Evolutionary conservation across 37 sponge, comb jelly and placozoan species (phyloP), one percentile per base, ranked within the genome.

Genomic region (Ephydatia muelleri): DNA sequence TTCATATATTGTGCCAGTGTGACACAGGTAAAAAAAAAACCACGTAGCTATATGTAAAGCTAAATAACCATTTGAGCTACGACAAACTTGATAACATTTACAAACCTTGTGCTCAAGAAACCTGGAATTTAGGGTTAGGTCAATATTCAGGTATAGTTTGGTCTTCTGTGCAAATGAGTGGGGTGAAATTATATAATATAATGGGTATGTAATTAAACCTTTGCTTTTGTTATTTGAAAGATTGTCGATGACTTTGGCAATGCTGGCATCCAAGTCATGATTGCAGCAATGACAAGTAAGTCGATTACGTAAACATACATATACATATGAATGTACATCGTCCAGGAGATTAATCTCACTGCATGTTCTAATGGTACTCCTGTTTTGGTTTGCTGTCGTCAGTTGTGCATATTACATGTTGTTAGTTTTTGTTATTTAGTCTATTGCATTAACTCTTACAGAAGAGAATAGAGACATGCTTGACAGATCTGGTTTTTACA

Each of bases 391-490:
- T 43, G 3, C 6, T 3, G 43, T 43, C 6, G 3, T 43, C 6
- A 43, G 43, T 43, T 43, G 43, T 43, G 5, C 2, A 57, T 12
- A 33, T 49, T 79, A 36, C 67, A 13, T 11, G 11, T 23, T 43
- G 70, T 29, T 68, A 30, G 5, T 4, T 26, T 38, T 11, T 19
- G 5, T 38, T 43, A 31, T 25, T 47, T n/a, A n/a, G n/a, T 47
- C 4, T 31, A 5, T 38, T 49, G 66, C 3, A 8, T 76, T 75
- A 73, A 14, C 31, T 43, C 57, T 1, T 85, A 48, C 48, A 93
- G 94, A 86, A 74, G 72, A 83, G 25, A 93, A 93, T 38, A 57
- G 91, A 27, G 91, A 86, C 48, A 81, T 89, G 82, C 43, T 93
- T 75, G 72, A 47, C 0, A 75, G 94, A 43, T 80, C 87, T 31